Evolutionary conservation across 1,140 invertebrate species (phyloP).

Genomic region (Liolophura sinensis): DNA sequence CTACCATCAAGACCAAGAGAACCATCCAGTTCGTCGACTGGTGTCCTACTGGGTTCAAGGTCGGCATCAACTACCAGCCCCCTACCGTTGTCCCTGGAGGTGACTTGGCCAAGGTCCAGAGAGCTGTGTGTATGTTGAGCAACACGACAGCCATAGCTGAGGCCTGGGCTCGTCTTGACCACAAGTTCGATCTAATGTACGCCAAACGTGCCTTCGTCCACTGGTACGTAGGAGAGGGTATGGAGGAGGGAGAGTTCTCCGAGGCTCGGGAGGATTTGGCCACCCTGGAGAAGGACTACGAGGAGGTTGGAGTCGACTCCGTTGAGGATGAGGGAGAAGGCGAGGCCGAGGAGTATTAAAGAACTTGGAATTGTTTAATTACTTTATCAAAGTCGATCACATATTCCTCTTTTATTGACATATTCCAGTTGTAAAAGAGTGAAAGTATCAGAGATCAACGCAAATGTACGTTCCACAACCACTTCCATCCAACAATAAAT

Average conservation of each 20-base stretch:
- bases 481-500: too few relatives aligned
- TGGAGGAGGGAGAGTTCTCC: conserved; percentile 75
- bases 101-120: conserved; percentile 64
- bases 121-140: conserved; percentile 76
- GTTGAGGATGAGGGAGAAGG: conserved; percentile 58
- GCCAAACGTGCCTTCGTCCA: conserved; percentile 64
- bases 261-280: conserved; percentile 74
- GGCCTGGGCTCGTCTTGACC: conserved; percentile 70
- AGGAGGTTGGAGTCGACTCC: conserved; percentile 69
- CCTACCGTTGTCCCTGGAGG: conserved; percentile 76
- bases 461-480: too few relatives aligned
- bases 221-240: conserved; percentile 64
- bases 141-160: conserved; percentile 83
- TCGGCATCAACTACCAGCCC: conserved; percentile 42
- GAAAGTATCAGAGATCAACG: too few relatives aligned
- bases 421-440: too few relatives aligned
- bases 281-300: conserved; percentile 67
- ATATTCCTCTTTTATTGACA: too few relatives aligned
- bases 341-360: conserved; percentile 65
- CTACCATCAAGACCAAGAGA: conserved; percentile 76
- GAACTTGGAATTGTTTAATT: too few relatives aligned
- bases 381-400: too few relatives aligned
- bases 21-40: conserved; percentile 88
- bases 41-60: conserved; percentile 77
- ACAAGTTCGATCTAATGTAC: conserved; percentile 83